phyloP scores from a whole-genome alignment of 1,140 invertebrate species.

The Pachypeltis micranthus region DNA sequence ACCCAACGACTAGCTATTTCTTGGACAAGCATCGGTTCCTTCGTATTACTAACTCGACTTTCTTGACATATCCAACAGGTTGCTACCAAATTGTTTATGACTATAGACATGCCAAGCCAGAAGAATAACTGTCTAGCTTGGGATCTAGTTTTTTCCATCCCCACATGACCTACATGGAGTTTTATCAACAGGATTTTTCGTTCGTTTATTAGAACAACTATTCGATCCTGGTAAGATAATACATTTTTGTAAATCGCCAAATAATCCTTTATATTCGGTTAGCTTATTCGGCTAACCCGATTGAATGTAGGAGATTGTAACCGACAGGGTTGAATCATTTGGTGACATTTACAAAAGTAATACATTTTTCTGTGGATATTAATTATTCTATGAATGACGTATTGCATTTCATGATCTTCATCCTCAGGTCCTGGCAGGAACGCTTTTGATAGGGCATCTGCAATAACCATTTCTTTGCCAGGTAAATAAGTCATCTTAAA shows the following conservation, averaged over 20 bases:
- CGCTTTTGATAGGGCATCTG: too few relatives aligned
- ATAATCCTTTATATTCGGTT: slow-evolving; percentile 30
- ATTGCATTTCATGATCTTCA: too few relatives aligned
- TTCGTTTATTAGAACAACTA: slow-evolving; percentile 33
- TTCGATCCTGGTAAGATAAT: slow-evolving; percentile 30
- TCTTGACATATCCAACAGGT: slow-evolving; percentile 34
- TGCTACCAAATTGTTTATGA: slow-evolving; percentile 35
- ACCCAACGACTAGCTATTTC: slow-evolving; percentile 16
- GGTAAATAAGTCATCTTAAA: too few relatives aligned
- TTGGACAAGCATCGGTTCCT: slow-evolving; percentile 31
- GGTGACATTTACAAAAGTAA: too few relatives aligned
- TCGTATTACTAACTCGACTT: slow-evolving; percentile 27
- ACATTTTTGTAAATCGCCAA: slow-evolving; percentile 30
- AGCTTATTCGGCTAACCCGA: too few relatives aligned
- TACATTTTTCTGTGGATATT: too few relatives aligned
- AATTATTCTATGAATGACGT: too few relatives aligned
- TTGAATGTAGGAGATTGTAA: too few relatives aligned
- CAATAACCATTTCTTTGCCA: too few relatives aligned
- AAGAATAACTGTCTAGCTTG: slow-evolving; percentile 34
- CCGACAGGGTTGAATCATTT: too few relatives aligned
- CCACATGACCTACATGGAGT: slow-evolving; percentile 37
- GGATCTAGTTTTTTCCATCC: slow-evolving; percentile 33
- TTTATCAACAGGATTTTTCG: slow-evolving; percentile 31
- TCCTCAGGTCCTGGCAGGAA: too few relatives aligned
- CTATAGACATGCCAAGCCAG: slow-evolving; percentile 36